phyloP scores from a whole-genome alignment of 1,140 invertebrate species.

The Megathymus violae region DNA sequence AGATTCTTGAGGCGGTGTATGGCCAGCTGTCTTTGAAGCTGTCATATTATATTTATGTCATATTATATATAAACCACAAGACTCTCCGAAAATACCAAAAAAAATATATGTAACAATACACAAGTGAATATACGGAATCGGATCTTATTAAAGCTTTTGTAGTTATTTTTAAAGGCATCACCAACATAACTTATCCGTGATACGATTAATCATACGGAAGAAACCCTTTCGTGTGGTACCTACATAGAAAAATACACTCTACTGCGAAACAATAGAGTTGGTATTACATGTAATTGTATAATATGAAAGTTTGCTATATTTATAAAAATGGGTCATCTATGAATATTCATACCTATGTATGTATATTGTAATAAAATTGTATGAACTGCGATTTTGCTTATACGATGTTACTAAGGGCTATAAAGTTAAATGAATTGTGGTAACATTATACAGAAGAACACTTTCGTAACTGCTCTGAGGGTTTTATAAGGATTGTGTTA shows the following conservation, averaged over 20 bases:
- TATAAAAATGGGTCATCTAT: slow-evolving; percentile 30
- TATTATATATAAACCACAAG: background rate
- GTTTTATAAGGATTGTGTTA: too few species aligned
- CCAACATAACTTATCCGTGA: slow-evolving; percentile 12
- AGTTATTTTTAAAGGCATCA: slow-evolving; percentile 27
- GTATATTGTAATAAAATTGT: slow-evolving; percentile 30
- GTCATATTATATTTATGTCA: too few species aligned
- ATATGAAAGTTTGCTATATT: slow-evolving; percentile 7
- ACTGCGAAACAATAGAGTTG: background rate
- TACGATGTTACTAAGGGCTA: slow-evolving; percentile 8
- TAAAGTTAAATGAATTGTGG: slow-evolving; percentile 29
- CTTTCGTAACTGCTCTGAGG: too few species aligned
- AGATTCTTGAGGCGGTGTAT: too few species aligned
- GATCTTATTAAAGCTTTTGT: slow-evolving; percentile 7
- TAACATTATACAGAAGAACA: slow-evolving; percentile 21
- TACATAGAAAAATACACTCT: background rate
- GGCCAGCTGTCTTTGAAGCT: too few species aligned
- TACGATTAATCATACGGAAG: slow-evolving; percentile 27
- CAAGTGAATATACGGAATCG: background rate
- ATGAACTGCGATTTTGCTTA: slow-evolving; percentile 19
- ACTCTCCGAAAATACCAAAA: background rate
- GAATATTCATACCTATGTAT: too few species aligned
- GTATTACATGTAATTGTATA: background rate
- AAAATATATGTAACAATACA: background rate
- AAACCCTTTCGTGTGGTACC: slow-evolving; percentile 2